Percentiles rank a stretch among this genome's conserved stretches.
Evolutionary conservation across 1,140 invertebrate species (phyloP).

Genomic region (Aplysia californica): DNA sequence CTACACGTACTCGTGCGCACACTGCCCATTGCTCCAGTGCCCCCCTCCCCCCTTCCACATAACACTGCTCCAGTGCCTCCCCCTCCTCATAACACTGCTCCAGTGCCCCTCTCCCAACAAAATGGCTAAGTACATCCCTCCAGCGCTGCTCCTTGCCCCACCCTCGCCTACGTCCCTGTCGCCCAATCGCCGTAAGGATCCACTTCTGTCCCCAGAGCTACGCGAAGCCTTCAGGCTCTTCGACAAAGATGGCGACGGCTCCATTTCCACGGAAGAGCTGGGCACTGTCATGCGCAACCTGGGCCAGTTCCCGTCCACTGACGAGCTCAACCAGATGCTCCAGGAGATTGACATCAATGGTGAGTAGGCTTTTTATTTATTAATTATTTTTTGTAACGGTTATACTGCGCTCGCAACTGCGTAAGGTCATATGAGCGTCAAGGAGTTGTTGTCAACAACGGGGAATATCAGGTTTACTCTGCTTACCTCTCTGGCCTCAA

Average conservation of each 20-base stretch:
- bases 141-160: slow-evolving; percentile 3
- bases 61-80: background rate
- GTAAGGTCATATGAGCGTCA: too few species aligned
- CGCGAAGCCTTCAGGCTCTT: slow-evolving; percentile 61
- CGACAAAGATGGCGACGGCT: slow-evolving; percentile 53
- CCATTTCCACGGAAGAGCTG: slow-evolving; percentile 60
- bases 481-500: too few species aligned
- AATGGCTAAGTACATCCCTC: slow-evolving; percentile 17
- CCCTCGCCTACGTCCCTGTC: background rate
- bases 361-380: too few species aligned
- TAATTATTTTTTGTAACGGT: background rate
- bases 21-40: background rate
- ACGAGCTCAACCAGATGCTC: slow-evolving; percentile 76
- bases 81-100: background rate
- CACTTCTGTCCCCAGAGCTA: slow-evolving; percentile 45
- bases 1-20: background rate
- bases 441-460: too few species aligned
- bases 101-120: too few species aligned
- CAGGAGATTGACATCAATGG: slow-evolving; percentile 90
- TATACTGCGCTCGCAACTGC: too few species aligned
- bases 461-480: too few species aligned
- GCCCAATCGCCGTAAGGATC: slow-evolving; percentile 10
- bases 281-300: slow-evolving; percentile 62
- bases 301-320: slow-evolving; percentile 58
- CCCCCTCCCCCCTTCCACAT: background rate